Evolutionary conservation across 2,888 invertebrate species (phyloP).

Genomic region (Lymantria dispar): DNA sequence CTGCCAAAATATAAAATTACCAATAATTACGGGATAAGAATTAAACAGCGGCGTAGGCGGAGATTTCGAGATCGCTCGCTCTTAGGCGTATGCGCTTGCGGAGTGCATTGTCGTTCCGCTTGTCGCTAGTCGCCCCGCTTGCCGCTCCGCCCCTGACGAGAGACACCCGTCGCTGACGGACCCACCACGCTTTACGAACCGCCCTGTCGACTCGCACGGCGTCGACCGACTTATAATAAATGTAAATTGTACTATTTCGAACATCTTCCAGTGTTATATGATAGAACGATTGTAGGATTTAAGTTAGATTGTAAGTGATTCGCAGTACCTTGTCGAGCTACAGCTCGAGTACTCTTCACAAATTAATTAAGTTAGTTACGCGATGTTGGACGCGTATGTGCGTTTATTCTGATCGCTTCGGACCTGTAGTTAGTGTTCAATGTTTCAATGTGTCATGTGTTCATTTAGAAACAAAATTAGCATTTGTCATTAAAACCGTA

Average conservation of each 20-base stretch:
- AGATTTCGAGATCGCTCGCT: neutral
- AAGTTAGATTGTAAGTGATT: conserved; percentile 68
- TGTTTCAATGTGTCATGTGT: conserved; percentile 78
- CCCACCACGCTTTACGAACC: conserved; percentile 40
- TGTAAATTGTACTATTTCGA: conserved; percentile 65
- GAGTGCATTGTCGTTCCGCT: neutral
- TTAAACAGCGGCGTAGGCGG: conserved; percentile 20
- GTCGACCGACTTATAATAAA: conserved; percentile 48
- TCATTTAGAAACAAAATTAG: conserved; percentile 70
- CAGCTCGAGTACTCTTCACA: conserved; percentile 71
- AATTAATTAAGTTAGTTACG: conserved; percentile 68
- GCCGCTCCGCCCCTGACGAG: conserved; percentile 32
- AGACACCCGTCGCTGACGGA: conserved; percentile 27
- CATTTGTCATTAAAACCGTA: conserved; percentile 60
- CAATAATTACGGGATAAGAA: conserved; percentile 60
- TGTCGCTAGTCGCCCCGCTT: conserved; percentile 11
- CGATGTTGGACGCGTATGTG: conserved; percentile 59
- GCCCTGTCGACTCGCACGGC: conserved; percentile 46
- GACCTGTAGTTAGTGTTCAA: conserved; percentile 73
- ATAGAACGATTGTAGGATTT: conserved; percentile 65
- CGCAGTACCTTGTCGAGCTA: conserved; percentile 70
- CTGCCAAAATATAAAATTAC: conserved; percentile 83
- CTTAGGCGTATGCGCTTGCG: neutral
- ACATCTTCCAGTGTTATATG: conserved; percentile 78
- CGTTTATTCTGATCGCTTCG: conserved; percentile 66